These are phyloP conservation scores for Actinostola sp. DNA, from an alignment of 92 coral and sea anemone genomes.

Conservation along the genomic window DNA sequence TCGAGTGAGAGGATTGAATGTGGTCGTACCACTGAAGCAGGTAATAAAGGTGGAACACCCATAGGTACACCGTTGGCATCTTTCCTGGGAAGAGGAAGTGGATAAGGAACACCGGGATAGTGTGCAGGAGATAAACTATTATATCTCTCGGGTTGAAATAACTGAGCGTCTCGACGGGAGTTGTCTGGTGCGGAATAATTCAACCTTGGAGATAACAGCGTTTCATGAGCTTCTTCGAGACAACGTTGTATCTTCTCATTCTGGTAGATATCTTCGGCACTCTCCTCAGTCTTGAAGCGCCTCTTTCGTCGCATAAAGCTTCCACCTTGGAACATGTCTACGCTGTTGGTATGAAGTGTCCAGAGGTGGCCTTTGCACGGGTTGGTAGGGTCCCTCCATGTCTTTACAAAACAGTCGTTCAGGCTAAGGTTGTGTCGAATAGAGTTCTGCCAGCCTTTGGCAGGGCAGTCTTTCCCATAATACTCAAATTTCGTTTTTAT, in stretches of 20 bases:
- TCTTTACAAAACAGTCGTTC: conserved; percentile 92
- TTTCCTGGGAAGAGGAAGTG: background rate
- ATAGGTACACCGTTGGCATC: conserved; percentile 2
- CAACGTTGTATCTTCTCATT: background rate
- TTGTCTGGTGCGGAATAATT: background rate
- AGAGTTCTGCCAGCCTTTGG: conserved; percentile 91
- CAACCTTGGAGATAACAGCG: background rate
- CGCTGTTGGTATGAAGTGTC: conserved; percentile 80
- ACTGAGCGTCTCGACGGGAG: background rate
- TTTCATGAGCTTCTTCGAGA: background rate
- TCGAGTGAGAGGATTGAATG: background rate
- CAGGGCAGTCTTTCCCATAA: conserved; percentile 67
- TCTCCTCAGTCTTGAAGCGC: conserved; percentile 55
- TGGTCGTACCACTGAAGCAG: background rate
- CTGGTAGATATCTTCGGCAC: background rate
- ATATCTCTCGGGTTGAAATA: background rate
- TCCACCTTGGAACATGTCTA: conserved; percentile 88
- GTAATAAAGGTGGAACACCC: background rate
- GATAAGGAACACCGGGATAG: background rate
- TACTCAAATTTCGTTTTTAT: conserved; percentile 70
- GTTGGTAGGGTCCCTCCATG: conserved; percentile 68
- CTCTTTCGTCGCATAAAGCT: conserved; percentile 85
- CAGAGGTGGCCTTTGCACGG: conserved; percentile 86
- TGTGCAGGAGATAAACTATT: background rate
- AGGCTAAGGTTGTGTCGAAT: conserved; percentile 92